Evolutionary conservation across 1,140 invertebrate species (phyloP), one percentile per base, ranked within the genome.

Genomic region (Zaprionus gabonicus): DNA sequence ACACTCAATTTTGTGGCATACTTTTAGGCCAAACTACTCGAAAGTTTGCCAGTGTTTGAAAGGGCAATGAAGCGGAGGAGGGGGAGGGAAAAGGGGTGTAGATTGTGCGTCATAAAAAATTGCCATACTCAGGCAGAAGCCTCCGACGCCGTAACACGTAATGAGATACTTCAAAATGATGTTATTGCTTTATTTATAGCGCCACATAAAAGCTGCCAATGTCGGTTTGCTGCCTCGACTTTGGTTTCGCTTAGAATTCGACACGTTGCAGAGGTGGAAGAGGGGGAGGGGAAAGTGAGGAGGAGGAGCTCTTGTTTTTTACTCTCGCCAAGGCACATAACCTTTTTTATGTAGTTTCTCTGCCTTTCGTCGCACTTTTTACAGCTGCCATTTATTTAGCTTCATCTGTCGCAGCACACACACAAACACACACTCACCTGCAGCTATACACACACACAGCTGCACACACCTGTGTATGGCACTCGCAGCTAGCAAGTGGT

Each of bases 91-190:
- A 10, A 27, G 15, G 6, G 38, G 28, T 34, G 31, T 49, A 27
- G 69, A 59, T 49, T 75, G 77, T 67, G 53, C 55, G 76, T 90
- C 84, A 56, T 88, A 90, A 90, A 87, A 87, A 88, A 90, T 79
- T 82, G 84, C 68, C 79, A 72, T 80, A 75, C 80, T 78, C 78
- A 69, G 71, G 64, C 78, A 74, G 71, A 64, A 41, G 38, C 13
- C n/a, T n/a, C 41, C 41, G 78, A 55, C 49, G 81, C 81, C 84
- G 85, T 88, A 88, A 74, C 81, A 88, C 85, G 69, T 88, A 88
- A 88, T 88, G 84, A 88, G 85, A 88, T 88, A 88, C 85, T 88
- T 88, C 84, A 88, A 88, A 88, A 79, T 88, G 81, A 88, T 88
- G 84, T 88, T 88, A 88, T 88, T 90, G 85, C 84, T 88, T 88